A percentile compares a stretch with the other conserved stretches of the same genome.
Conservation (phyloP, 2,113 vertebrate genomes). For the Puma concolor region DNA sequence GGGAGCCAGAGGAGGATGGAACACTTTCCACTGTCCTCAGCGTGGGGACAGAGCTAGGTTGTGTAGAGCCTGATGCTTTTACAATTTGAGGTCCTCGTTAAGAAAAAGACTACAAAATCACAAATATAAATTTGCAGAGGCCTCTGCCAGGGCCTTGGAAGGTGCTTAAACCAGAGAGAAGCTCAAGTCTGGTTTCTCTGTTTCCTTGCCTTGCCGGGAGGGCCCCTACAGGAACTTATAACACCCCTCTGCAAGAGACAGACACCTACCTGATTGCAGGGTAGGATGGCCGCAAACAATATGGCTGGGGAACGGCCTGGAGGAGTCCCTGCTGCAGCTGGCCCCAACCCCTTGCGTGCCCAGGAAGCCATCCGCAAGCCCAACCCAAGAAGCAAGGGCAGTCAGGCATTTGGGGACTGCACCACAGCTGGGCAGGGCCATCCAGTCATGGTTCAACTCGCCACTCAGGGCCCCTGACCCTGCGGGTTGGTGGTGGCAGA, state of each 20-base stretch:
- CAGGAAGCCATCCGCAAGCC: not conserved
- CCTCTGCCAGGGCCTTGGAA: not conserved
- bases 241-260: not conserved
- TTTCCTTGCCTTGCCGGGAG: no score
- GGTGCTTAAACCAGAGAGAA: not conserved
- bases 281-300: not conserved
- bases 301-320: not conserved
- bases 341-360: not conserved
- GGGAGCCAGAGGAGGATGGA: not conserved
- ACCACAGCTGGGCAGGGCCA: not conserved
- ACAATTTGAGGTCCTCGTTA: not conserved
- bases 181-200: not conserved
- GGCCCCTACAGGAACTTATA: not conserved
- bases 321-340: not conserved
- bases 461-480: not conserved
- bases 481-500: not conserved
- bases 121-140: not conserved
- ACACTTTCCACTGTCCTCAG: not conserved
- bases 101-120: conserved; percentile 4
- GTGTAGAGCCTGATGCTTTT: not conserved
- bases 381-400: not conserved
- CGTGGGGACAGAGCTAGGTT: not conserved
- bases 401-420: not conserved
- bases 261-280: not conserved
- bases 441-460: not conserved